These are phyloP conservation scores for Scalopus aquaticus DNA, from an alignment of 2,113 vertebrate genomes.

Conservation along the genomic window DNA sequence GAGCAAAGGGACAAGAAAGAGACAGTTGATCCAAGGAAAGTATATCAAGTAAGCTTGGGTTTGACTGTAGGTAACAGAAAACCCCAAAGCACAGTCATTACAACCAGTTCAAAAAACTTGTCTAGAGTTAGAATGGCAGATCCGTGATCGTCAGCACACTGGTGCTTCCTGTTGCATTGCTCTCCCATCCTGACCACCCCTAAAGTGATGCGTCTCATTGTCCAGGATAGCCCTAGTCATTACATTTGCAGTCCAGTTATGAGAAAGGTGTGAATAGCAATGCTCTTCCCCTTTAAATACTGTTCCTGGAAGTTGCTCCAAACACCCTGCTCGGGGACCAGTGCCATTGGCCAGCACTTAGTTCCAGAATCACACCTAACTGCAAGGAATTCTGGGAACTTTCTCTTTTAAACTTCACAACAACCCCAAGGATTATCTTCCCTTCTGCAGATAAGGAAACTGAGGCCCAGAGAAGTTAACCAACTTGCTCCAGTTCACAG, in stretches of 20 bases:
- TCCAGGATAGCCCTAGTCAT: background rate
- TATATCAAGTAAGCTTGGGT: background rate
- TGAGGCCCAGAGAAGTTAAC: background rate
- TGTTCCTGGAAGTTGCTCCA: background rate
- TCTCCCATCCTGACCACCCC: background rate
- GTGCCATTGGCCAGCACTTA: background rate
- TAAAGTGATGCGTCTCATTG: background rate
- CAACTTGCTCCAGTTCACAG: background rate
- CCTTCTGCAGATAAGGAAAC: background rate
- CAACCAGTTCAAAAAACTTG: background rate
- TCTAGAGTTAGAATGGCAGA: background rate
- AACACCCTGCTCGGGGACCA: background rate
- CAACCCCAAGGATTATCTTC: background rate
- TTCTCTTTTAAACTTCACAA: slow-evolving; percentile 39
- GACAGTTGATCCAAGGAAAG: background rate
- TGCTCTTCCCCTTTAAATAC: background rate
- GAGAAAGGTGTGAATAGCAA: background rate
- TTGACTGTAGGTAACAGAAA: slow-evolving; percentile 15
- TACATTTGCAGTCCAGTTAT: background rate
- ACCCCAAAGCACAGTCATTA: background rate
- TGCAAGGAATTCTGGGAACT: slow-evolving; percentile 43
- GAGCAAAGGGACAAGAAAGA: background rate
- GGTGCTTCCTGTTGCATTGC: background rate
- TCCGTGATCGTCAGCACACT: background rate
- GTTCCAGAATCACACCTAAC: background rate